Conservation (phyloP, 2,797 vertebrate genomes). For the Carcharodon carcharias region DNA sequence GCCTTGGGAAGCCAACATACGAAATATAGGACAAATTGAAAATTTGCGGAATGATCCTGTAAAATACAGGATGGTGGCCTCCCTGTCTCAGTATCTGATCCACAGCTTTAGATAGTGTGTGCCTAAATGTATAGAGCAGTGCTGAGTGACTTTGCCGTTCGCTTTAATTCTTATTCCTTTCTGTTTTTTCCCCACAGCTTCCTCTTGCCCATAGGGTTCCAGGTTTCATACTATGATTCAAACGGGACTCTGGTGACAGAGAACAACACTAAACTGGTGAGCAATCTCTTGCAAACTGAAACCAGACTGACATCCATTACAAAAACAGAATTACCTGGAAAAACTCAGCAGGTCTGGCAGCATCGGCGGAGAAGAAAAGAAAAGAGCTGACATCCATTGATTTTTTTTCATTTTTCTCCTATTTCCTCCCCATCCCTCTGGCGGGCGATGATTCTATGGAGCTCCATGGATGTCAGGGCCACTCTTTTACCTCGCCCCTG, state of each 20-base stretch:
- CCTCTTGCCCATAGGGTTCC: neutral
- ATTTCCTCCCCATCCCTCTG: neutral
- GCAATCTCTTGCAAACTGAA: neutral
- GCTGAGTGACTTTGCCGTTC: neutral
- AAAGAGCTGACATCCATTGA: neutral
- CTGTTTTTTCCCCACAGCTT: neutral
- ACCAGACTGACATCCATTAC: neutral
- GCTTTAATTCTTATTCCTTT: neutral
- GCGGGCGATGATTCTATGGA: neutral
- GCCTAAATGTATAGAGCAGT: too few species aligned
- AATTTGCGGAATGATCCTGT: too few species aligned
- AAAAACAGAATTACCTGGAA: too few species aligned
- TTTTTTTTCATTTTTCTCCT: neutral
- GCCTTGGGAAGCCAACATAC: too few species aligned
- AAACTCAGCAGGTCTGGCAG: too few species aligned
- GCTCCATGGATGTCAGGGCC: neutral
- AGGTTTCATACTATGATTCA: neutral
- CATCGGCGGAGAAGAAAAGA: too few species aligned
- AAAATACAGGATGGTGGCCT: too few species aligned
- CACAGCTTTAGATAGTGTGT: neutral
- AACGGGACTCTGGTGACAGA: constrained; percentile 10
- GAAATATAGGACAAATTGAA: too few species aligned
- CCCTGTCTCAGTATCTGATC: too few species aligned
- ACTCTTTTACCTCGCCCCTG: neutral
- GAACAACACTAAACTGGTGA: neutral